phyloP scores from a whole-genome alignment of 1,140 invertebrate species.

The Drosophila mauritiana region DNA sequence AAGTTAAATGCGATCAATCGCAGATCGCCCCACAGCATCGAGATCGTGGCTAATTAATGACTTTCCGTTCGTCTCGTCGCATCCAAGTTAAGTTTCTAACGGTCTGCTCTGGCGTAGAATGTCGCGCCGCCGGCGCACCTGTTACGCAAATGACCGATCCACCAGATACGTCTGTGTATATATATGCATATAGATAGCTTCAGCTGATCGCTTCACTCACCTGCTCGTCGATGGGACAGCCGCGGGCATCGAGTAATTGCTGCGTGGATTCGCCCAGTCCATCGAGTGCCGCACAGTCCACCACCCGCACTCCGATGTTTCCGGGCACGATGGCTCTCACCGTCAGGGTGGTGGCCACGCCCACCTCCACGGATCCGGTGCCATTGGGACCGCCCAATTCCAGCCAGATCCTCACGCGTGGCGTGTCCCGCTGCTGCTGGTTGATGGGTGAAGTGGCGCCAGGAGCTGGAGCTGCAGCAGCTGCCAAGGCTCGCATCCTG shows the following conservation, averaged over 20 bases:
- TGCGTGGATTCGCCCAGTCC: constrained; percentile 89
- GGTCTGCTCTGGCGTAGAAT: constrained; percentile 33
- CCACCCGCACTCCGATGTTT: constrained; percentile 89
- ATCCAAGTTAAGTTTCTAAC: constrained; percentile 18
- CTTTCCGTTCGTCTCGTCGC: constrained; percentile 30
- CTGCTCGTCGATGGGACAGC: constrained; percentile 89
- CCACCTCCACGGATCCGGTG: constrained; percentile 87
- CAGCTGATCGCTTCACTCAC: constrained; percentile 77
- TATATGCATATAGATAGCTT: neutral
- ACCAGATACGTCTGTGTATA: neutral
- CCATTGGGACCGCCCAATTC: constrained; percentile 86
- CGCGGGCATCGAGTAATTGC: constrained; percentile 88
- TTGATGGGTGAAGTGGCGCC: constrained; percentile 7
- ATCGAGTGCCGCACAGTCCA: constrained; percentile 90
- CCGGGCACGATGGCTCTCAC: constrained; percentile 89
- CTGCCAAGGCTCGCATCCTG: constrained; percentile 74
- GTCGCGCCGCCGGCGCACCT: constrained; percentile 17
- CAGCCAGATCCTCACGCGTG: constrained; percentile 88
- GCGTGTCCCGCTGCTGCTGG: constrained; percentile 62
- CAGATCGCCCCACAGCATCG: constrained; percentile 37
- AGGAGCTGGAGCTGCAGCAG: constrained; percentile 12
- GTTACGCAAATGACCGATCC: constrained; percentile 51
- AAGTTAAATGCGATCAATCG: constrained; percentile 55
- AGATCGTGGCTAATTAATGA: constrained; percentile 58
- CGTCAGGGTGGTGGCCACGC: constrained; percentile 89